These are phyloP conservation scores for Leucoma salicis DNA, from an alignment of 2,888 invertebrate species.

Conservation along the genomic window DNA sequence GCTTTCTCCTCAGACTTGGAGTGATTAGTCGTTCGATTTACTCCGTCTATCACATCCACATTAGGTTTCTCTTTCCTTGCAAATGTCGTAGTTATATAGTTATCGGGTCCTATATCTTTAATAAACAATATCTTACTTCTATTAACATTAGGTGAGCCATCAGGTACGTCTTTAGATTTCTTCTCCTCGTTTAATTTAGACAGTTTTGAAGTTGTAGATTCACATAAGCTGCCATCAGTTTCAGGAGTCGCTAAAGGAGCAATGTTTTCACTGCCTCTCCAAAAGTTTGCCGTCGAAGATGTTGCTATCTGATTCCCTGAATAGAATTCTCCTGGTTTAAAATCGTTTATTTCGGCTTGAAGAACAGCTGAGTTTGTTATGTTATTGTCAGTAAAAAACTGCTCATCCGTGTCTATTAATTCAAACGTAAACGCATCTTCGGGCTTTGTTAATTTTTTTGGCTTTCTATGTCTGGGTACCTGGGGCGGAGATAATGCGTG, in stretches of 20 bases:
- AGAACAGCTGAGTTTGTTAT: slow-evolving; percentile 69
- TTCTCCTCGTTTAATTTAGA: slow-evolving; percentile 71
- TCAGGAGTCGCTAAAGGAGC: slow-evolving; percentile 84
- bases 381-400: slow-evolving; percentile 76
- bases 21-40: slow-evolving; percentile 63
- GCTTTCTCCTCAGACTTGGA: slow-evolving; percentile 75
- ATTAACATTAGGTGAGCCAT: slow-evolving; percentile 63
- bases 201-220: slow-evolving; percentile 78
- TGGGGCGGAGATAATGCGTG: slow-evolving; percentile 86
- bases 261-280: slow-evolving; percentile 67
- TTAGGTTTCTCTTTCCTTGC: slow-evolving; percentile 70
- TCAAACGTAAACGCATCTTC: slow-evolving; percentile 93
- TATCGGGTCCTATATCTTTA: slow-evolving; percentile 87
- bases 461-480: slow-evolving; percentile 86
- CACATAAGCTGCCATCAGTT: slow-evolving; percentile 82
- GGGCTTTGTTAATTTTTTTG: slow-evolving; percentile 83
- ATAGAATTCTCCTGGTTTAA: slow-evolving; percentile 78
- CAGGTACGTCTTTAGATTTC: slow-evolving; percentile 68
- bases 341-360: slow-evolving; percentile 67
- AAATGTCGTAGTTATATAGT: slow-evolving; percentile 86
- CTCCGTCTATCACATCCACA: slow-evolving; percentile 54
- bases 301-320: slow-evolving; percentile 64
- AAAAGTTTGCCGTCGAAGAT: slow-evolving; percentile 66
- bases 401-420: slow-evolving; percentile 91
- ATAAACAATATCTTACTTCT: slow-evolving; percentile 83